Evolutionary conservation across 2,888 invertebrate species (phyloP), one percentile per base, ranked within the genome.

Genomic region (Eurytoma californica): DNA sequence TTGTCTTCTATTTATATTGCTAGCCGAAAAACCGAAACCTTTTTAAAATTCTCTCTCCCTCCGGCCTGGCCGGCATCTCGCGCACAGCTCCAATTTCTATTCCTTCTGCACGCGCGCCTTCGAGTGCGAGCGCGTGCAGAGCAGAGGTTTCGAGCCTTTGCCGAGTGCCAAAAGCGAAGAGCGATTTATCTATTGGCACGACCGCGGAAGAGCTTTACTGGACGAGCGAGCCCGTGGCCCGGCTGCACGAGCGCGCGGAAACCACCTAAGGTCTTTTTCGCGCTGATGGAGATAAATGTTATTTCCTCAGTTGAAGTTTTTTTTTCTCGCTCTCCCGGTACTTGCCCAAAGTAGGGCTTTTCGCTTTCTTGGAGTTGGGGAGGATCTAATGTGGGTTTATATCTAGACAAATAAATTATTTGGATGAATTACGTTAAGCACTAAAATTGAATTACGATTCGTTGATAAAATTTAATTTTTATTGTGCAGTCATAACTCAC

Each of bases 111-210:
- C 57, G 20, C 57, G 61, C 39, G n/a, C 60, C 5, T 49, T 55
- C 30, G 12, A 18, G 24, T 58, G 47, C 60, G n/a, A 47, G 72
- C 20, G 55, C 51, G 66, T 14, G 53, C 18, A 20, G 20, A 39
- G 58, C 58, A 18, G 63, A 51, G 51, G 30, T 70, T 60, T 63
- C 51, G 20, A 53, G 63, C 69, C 49, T 58, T 53, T 69, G 65
- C 5, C 61, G 55, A 60, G 70, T 70, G 74, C 79, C 79, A 72
- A 79, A 79, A 70, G 70, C 39, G 66, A 70, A 75, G 70, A 79
- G 72, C 70, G 79, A 79, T 79, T 79, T 79, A 79, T 79, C 70
- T 75, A 67, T 75, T 65, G 79, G 79, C 39, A 39, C 39, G 39
- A 39, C 39, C 70, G 53, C 39, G 24, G 20, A 18, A 55, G 69